Evolutionary conservation across 2,113 vertebrate species (phyloP).

Genomic region (Microcebus tavaratra): DNA sequence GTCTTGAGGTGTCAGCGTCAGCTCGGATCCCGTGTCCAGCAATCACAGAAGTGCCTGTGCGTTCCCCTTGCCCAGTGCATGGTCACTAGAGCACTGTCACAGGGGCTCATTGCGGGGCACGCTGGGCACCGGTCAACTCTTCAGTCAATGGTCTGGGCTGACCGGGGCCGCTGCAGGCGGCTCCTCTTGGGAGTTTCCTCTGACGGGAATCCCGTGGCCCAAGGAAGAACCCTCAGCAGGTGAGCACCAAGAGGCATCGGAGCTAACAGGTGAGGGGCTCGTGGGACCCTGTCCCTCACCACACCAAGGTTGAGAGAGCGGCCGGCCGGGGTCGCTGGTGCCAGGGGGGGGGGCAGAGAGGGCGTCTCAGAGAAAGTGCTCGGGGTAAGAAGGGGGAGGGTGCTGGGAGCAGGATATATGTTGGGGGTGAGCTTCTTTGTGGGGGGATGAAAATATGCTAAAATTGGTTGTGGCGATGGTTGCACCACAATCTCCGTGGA

Average conservation of each 20-base stretch:
- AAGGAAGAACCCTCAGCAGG: background rate
- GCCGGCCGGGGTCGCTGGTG: background rate
- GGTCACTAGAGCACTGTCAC: no score
- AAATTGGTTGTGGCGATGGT: no score
- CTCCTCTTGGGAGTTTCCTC: background rate
- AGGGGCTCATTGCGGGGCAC: fast-evolving
- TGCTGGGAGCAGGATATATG: background rate
- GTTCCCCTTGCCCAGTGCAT: no score
- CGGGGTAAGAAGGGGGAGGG: background rate
- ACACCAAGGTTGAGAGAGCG: background rate
- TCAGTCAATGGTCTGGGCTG: no score
- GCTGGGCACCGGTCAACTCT: background rate
- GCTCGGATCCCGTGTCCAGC: background rate
- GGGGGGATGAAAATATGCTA: no score
- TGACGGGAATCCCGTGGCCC: no score
- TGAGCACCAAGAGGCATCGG: background rate
- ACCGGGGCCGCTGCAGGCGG: fast-evolving
- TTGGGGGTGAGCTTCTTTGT: no score
- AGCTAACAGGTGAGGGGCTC: background rate
- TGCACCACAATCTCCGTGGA: no score
- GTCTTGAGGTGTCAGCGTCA: background rate
- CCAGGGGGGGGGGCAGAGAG: no score
- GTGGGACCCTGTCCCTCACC: no score
- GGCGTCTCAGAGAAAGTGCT: background rate
- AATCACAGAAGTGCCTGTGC: no score